A percentile compares a stretch with the other conserved stretches of the same genome.
phyloP scores from a whole-genome alignment of 1,140 invertebrate species.

The Macrocentrus cingulum region DNA sequence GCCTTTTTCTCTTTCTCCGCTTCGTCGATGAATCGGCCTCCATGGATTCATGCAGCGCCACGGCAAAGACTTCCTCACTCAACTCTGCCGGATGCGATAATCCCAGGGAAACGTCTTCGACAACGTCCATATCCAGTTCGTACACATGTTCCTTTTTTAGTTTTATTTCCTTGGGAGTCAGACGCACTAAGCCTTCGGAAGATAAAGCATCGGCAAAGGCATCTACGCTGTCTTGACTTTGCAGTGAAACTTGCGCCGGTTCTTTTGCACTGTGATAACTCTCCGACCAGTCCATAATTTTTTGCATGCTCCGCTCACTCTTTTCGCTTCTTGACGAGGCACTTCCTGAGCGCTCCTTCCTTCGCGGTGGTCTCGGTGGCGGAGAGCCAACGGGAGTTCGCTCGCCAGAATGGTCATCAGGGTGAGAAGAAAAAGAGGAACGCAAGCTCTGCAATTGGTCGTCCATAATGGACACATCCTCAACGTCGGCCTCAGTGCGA shows the following conservation, averaged over 20 bases:
- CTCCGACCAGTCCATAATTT: constrained; percentile 40
- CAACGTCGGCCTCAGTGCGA: constrained; percentile 80
- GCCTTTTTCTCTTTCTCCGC: constrained; percentile 34
- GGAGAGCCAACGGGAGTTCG: constrained; percentile 29
- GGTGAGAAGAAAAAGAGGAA: constrained; percentile 43
- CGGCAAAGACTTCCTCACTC: constrained; percentile 15
- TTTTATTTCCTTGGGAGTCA: constrained; percentile 1
- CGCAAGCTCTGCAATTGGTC: constrained; percentile 61
- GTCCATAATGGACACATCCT: constrained; percentile 78
- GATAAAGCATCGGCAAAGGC: constrained; percentile 50
- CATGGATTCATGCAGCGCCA: constrained; percentile 12
- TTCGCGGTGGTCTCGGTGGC: constrained; percentile 44
- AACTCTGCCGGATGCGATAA: background rate
- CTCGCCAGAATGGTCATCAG: constrained; percentile 27
- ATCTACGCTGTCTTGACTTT: constrained; percentile 44
- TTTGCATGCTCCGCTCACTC: constrained; percentile 40
- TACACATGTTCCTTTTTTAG: background rate
- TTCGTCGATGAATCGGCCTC: constrained; percentile 21
- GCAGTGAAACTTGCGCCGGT: constrained; percentile 32
- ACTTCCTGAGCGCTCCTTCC: constrained; percentile 39
- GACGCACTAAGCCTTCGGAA: constrained; percentile 32
- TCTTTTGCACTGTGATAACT: constrained; percentile 54
- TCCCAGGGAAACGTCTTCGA: background rate
- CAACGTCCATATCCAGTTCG: background rate
- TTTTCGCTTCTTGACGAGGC: constrained; percentile 44